Base-by-base conservation (phyloP, 2,888 invertebrate genomes). In the Ectobius pallidus region DNA sequence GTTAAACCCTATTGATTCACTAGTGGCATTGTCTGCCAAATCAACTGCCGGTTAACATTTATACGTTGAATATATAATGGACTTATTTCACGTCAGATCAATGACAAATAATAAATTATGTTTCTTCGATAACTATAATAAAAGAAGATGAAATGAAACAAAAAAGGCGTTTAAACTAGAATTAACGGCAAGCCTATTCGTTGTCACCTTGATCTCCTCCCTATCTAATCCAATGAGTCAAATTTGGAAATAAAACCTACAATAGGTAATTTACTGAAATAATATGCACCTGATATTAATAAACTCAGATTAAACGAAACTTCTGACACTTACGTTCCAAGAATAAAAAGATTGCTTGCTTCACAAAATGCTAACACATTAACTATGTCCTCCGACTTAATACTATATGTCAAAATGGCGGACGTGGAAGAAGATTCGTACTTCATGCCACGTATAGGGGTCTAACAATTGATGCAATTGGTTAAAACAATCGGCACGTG, bases 351-450 rank as follows among this genome's bases (percentile, higher is more conserved):
- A 84, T 83, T 84, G 83, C 82, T 85, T 84, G 86, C 86, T 84
- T 84, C 85, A 85, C 85, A 86, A 89, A 89, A 89, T 87, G 86
- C 87, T 86, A 87, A 87, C 87, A 89, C 88, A 89, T 88, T 87
- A 86, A 88, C 87, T 85, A 86, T 87, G 88, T 87, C 87, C 89
- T 88, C 86, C 86, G 82, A 84, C 85, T 88, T 88, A 87, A 88
- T 88, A 86, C 88, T 89, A 88, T 88, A 89, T 90, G 90, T 91
- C 90, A 92, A 92, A 90, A 92, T 92, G 92, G 91, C 91, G 91
- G 90, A 90, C 89, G 89, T 89, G 88, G 88, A 90, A 88, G 87
- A 77, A 87, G 85, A 87, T 85, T 89, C 88, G 88, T 88, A 87
- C 88, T 87, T 87, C 83, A 87, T 91, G 92, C 92, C 92, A 92